Conservation (phyloP, 2,888 invertebrate species). For the Apamea monoglypha region DNA sequence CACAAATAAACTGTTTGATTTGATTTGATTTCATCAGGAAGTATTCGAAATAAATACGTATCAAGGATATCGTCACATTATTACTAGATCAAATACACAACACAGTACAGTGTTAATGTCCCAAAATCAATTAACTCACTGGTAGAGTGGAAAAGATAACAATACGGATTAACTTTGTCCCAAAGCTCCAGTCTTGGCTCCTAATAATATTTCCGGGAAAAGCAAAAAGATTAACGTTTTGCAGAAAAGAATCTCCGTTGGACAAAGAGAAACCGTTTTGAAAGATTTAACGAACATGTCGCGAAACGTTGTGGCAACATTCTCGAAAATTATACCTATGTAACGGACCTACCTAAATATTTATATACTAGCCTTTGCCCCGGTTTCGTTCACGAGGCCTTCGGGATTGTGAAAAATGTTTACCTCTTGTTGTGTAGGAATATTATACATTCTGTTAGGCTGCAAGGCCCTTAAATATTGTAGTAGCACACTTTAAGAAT, state of each 20-base stretch:
- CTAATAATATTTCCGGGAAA: conserved; percentile 38
- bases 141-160: conserved; percentile 18
- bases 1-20: too few relatives aligned
- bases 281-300: conserved; percentile 54
- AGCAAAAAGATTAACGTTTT: conserved; percentile 61
- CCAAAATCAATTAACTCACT: conserved; percentile 31
- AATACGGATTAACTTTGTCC: conserved; percentile 37
- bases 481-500: conserved; percentile 38
- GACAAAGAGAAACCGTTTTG: conserved; percentile 50
- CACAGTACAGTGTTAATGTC: neutral
- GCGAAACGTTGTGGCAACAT: conserved; percentile 38
- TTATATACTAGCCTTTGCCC: conserved; percentile 54
- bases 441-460: conserved; percentile 60
- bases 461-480: conserved; percentile 45
- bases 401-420: conserved; percentile 58
- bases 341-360: conserved; percentile 58
- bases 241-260: conserved; percentile 58
- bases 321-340: conserved; percentile 42
- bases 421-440: conserved; percentile 47
- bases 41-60: neutral
- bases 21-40: neutral
- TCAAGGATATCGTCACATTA: neutral
- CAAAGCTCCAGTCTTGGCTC: conserved; percentile 22
- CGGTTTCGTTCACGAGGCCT: conserved; percentile 59
- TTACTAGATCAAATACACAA: neutral